phyloP scores from a whole-genome alignment of 2,888 invertebrate species.

The Amphipyra tragopoginis region DNA sequence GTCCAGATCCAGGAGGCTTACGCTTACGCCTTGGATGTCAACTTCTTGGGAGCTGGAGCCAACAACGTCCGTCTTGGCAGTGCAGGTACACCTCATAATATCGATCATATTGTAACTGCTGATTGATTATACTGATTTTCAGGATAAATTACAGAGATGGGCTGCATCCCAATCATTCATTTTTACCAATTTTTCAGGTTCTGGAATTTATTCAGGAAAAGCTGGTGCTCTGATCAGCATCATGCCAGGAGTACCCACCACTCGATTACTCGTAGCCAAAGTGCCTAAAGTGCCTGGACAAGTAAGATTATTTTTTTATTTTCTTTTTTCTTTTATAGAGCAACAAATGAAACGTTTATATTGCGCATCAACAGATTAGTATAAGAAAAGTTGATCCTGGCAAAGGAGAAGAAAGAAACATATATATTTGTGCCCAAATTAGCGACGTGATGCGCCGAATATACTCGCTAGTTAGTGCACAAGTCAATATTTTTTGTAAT shows the following conservation, averaged over 20 bases:
- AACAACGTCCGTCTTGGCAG: slow-evolving; percentile 91
- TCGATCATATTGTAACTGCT: no score
- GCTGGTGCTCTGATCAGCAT: slow-evolving; percentile 83
- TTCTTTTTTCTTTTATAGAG: no score
- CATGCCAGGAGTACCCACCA: slow-evolving; percentile 82
- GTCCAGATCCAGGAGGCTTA: slow-evolving; percentile 93
- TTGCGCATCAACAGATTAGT: no score
- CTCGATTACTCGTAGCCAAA: slow-evolving; percentile 79
- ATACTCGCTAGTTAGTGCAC: slow-evolving; percentile 3
- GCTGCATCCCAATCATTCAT: no score
- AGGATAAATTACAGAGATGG: no score
- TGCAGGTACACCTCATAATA: slow-evolving; percentile 77
- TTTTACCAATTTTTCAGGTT: slow-evolving; percentile 84
- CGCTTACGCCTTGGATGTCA: slow-evolving; percentile 92
- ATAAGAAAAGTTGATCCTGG: neutral
- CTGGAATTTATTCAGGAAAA: slow-evolving; percentile 93
- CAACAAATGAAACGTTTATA: no score
- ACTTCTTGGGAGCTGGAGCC: slow-evolving; percentile 93
- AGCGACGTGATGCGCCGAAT: neutral
- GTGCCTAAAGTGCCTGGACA: slow-evolving; percentile 86
- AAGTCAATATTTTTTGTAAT: neutral
- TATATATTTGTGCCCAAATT: neutral
- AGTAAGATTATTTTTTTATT: no score
- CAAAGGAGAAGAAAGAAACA: neutral
- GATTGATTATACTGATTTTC: no score